Percentiles rank a stretch among this genome's conserved stretches.
Conservation (phyloP, 2,888 invertebrate species). For the Aleiodes testaceus region DNA sequence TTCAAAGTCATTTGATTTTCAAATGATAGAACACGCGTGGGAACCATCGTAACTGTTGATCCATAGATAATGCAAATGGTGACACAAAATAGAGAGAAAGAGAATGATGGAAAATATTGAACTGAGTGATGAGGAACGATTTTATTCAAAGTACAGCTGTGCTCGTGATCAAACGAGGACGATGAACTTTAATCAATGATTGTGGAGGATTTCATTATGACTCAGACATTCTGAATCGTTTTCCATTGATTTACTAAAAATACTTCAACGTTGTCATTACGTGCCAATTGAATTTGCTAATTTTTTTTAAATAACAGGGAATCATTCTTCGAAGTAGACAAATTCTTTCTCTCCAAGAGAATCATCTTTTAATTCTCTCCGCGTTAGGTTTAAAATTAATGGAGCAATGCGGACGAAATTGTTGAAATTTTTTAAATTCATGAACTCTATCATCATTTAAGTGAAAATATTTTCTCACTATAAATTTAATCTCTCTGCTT, state of each 20-base stretch:
- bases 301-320: neutral
- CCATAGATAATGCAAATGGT: neutral
- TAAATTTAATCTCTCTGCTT: no score
- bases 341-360: no score
- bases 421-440: no score
- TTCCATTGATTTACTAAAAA: constrained; percentile 5
- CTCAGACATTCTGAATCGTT: constrained; percentile 34
- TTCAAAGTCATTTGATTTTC: constrained; percentile 12
- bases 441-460: no score
- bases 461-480: no score
- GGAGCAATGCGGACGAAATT: no score
- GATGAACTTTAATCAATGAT: constrained; percentile 41
- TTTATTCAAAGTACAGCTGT: constrained; percentile 27
- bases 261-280: constrained; percentile 26
- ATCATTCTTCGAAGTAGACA: no score
- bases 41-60: constrained; percentile 13
- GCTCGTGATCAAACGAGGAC: constrained; percentile 32
- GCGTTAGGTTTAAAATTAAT: no score
- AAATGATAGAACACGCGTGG: constrained; percentile 13
- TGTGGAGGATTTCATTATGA: constrained; percentile 16
- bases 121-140: constrained; percentile 16
- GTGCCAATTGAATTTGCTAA: constrained; percentile 35
- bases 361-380: no score
- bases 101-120: constrained; percentile 15
- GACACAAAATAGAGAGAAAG: constrained; percentile 1